These are phyloP conservation scores for Lophura nycthemera DNA, from an alignment of 2,113 vertebrate genomes.

Conservation along the genomic window DNA sequence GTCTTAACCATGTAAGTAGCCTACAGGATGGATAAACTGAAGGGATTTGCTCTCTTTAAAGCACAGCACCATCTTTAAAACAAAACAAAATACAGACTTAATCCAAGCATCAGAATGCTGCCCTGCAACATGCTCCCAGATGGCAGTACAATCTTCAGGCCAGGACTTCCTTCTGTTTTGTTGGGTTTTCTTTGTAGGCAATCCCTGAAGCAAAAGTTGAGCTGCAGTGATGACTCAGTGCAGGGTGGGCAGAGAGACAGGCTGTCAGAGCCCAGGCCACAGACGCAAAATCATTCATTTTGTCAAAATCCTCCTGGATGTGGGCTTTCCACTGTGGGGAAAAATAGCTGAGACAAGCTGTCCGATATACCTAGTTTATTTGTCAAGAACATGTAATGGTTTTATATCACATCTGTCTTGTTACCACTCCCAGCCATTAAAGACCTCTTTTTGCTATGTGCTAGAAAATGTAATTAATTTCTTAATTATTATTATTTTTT, in stretches of 20 bases:
- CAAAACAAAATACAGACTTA: not conserved
- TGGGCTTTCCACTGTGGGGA: not conserved
- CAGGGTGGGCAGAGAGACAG: not conserved
- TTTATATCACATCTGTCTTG: not conserved
- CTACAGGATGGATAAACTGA: constrained; percentile 27
- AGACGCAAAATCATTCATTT: not conserved
- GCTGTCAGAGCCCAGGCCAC: not conserved
- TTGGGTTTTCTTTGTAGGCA: not conserved
- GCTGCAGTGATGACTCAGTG: not conserved
- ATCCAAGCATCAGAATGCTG: constrained; percentile 29
- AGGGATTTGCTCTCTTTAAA: constrained; percentile 43
- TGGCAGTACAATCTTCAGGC: constrained; percentile 8
- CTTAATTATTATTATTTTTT: not conserved
- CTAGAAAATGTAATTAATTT: not conserved
- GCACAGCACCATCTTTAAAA: not conserved
- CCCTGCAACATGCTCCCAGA: constrained; percentile 21
- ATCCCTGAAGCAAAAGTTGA: not conserved
- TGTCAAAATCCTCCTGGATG: not conserved
- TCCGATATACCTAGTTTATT: not conserved
- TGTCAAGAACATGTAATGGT: not conserved
- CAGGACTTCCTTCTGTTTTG: not conserved
- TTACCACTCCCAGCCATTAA: not conserved
- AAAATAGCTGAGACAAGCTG: not conserved
- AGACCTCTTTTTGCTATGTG: not conserved
- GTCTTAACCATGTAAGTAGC: constrained; percentile 52